Evolutionary conservation across 2,797 vertebrate genomes (phyloP), one percentile per base, ranked within the genome.

Genomic region (Otolemur crassicaudatus): DNA sequence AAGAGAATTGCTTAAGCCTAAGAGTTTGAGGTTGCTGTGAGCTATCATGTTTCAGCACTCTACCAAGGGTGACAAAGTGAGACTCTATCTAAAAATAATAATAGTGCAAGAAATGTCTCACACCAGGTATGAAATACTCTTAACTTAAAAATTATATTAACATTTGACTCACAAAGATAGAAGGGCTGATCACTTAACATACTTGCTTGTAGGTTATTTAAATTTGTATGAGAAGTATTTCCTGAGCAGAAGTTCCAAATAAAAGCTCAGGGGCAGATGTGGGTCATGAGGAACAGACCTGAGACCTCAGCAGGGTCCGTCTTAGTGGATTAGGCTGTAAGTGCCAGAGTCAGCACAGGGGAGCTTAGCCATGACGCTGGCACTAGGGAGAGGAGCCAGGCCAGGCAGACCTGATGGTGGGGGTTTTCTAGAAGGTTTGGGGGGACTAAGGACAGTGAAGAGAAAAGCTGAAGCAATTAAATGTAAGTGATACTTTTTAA

Each of bases 291-390:
- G 99, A 98, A 98, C 97, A 91, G 98, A 97, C 98, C 97, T 98
- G 98, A 98, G 98, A 97, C 98, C 99, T 99, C 99, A 99, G 98
- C 99, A 99, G 99, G 99, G 98, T 99, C 99, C 98, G 98, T 99
- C 99, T 99, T 99, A 99, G 99, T 98, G 99, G 99, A 99, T 99
- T 99, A 99, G 98, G 97, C 97, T 99, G 98, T n/a, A 63, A 84
- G 93, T 88, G 98, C 98, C 99, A 98, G 98, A 99, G 98, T 99
- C 99, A 99, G 99, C 99, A 94, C 5, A 95, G 98, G 98, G 97
- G 95, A 98, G 99, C 99, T 99, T 99, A 99, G 96, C 96, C 93
- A 98, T 99, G 99, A 99, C 99, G 99, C 99, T 99, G 99, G 98
- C 77, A 95, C 86, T 61, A 96, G 94, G 97, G 96, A 90, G 75